Evolutionary conservation across 1,140 invertebrate genomes (phyloP).

Genomic region (Teleogryllus occipitalis): DNA sequence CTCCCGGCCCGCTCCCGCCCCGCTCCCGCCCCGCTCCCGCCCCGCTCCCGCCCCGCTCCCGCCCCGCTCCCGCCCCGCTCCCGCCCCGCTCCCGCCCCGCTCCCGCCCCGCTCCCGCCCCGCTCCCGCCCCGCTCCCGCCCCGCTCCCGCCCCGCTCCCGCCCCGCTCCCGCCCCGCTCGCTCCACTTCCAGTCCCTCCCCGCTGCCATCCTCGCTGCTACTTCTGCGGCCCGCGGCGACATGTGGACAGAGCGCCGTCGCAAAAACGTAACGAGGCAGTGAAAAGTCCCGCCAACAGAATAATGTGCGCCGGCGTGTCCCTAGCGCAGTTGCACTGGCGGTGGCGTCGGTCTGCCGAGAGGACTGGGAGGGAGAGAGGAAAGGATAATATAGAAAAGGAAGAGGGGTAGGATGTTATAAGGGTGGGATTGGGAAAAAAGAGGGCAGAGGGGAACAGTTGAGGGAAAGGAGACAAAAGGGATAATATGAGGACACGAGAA

Average conservation of each 20-base stretch:
- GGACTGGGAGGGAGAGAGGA: neutral
- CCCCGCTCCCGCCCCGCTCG: no score
- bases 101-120: no score
- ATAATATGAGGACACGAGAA: neutral
- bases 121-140: no score
- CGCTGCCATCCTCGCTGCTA: neutral
- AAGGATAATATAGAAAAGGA: neutral
- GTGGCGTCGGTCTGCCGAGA: neutral
- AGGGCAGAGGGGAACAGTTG: neutral
- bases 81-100: no score
- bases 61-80: no score
- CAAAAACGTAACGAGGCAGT: neutral
- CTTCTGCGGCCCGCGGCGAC: neutral
- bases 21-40: no score
- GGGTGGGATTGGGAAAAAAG: neutral
- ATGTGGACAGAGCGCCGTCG: neutral
- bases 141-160: neutral
- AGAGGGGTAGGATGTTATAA: neutral
- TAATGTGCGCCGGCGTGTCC: neutral
- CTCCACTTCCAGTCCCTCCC: no score
- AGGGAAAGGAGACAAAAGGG: neutral
- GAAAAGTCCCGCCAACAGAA: neutral
- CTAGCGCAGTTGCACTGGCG: no score
- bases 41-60: no score
- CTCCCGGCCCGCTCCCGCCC: no score